Base-by-base conservation (phyloP, 1,140 invertebrate species). In the Neodiprion virginianus region DNA sequence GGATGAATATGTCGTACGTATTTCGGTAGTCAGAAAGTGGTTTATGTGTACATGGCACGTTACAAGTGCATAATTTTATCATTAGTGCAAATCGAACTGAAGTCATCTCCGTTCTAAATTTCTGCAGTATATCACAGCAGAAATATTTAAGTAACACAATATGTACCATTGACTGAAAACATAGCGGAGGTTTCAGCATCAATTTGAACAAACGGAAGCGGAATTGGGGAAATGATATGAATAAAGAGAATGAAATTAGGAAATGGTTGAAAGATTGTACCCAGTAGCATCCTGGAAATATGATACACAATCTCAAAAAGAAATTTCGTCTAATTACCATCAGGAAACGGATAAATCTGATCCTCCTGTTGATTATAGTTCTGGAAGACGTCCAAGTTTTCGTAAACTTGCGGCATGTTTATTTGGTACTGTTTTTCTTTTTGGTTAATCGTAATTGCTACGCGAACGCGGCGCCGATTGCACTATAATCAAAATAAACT, bases 351-450 rank as follows among this genome's bases (percentile, higher is more conserved):
- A 69, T 14, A 69, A 12, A 23, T 14, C 11, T 14, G 21, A 8
- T 69, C 40, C 67, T 21, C 10, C 10, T 11, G 67, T 23, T 69
- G 21, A 69, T 21, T 21, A 12, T 14, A 12, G 67, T 11, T 69
- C 40, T 69, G 67, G 67, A 69, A 21, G 67, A 47, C 40, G 12
- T 21, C 48, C 67, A 72, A 74, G 28, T 81, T 83, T 14, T 79
- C 78, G 21, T 21, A 71, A 48, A 71, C 70, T 40, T 47, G 47
- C 7, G 70, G 70, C 70, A 71, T 71, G 14, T 49, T 71, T 12
- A 11, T 61, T 12, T 61, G 53, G 28, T 1, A 40, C 5, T 40
- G 28, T 40, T 40, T 40, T 1, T 40, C 28, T 40, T 40, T 40
- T 1, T 40, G 28, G 28, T 40, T 40, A 40, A 40, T 61, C 0